Conservation (phyloP, 2,113 vertebrate genomes). For the Lophius piscatorius region DNA sequence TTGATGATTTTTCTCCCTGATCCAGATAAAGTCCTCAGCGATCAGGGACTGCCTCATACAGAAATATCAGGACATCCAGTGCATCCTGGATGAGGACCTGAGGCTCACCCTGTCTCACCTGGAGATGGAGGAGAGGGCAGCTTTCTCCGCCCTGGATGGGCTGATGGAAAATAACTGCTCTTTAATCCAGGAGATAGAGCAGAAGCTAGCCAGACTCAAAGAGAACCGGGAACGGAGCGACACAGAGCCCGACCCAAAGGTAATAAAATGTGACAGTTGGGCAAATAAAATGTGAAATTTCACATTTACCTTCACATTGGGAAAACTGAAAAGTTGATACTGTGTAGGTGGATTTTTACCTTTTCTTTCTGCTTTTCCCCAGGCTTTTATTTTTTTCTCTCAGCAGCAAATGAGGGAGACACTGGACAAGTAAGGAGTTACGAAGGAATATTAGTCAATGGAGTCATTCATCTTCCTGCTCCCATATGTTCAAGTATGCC, state of each 20-base stretch:
- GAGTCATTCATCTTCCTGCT: too few species aligned
- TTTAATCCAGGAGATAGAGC: constrained; percentile 76
- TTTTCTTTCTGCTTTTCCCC: constrained; percentile 3
- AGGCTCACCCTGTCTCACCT: constrained; percentile 75
- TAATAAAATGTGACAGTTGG: constrained; percentile 15
- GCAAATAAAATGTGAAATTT: not conserved
- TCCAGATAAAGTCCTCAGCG: constrained; percentile 72
- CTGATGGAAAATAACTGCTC: constrained; percentile 76
- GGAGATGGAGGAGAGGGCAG: constrained; percentile 78
- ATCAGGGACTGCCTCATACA: constrained; percentile 70
- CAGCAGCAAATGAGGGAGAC: constrained; percentile 29
- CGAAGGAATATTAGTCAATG: too few species aligned
- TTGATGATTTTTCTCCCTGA: constrained; percentile 33
- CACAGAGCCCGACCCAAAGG: constrained; percentile 43
- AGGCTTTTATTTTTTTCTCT: constrained; percentile 42
- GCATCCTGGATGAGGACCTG: constrained; percentile 76
- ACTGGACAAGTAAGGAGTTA: constrained; percentile 46
- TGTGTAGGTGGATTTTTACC: not conserved
- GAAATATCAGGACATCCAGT: constrained; percentile 79
- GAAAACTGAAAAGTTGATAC: not conserved
- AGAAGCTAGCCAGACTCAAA: constrained; percentile 67
- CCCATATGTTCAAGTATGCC: too few species aligned
- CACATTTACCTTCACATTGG: not conserved
- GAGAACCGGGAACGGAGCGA: constrained; percentile 49
- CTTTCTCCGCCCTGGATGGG: constrained; percentile 65